Percentiles rank a stretch among this genome's conserved stretches.
Conservation (phyloP, 2,113 vertebrate genomes). For the Lepus europaeus region DNA sequence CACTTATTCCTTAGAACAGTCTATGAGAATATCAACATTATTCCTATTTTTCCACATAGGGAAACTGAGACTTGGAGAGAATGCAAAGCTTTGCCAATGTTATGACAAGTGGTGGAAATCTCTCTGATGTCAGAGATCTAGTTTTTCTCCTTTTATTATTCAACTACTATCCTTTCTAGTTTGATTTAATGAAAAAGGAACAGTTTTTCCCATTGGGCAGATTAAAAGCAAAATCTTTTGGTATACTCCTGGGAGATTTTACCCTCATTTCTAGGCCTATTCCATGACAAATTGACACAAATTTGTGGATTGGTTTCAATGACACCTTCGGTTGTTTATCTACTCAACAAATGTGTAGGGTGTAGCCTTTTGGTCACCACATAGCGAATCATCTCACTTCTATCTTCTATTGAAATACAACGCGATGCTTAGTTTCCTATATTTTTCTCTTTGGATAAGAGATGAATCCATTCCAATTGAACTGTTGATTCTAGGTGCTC, state of each 20-base stretch:
- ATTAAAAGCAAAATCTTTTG: background rate
- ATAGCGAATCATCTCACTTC: background rate
- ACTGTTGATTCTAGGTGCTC: background rate
- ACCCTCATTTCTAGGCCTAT: background rate
- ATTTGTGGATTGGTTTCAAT: conserved; percentile 33
- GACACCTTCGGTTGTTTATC: background rate
- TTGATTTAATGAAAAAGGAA: conserved; percentile 15
- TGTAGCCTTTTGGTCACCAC: background rate
- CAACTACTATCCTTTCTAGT: background rate
- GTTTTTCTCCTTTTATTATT: background rate
- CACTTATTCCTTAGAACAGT: background rate
- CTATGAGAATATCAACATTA: background rate
- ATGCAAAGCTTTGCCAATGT: background rate
- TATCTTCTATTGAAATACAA: conserved; percentile 10
- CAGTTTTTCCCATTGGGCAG: background rate
- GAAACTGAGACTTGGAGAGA: background rate
- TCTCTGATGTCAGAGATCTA: background rate
- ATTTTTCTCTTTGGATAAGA: conserved; percentile 29
- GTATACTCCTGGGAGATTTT: background rate
- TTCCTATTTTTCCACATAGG: conserved; percentile 6
- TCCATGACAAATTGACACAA: background rate
- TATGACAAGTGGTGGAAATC: background rate
- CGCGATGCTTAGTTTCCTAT: background rate
- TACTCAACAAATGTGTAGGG: background rate
- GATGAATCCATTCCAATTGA: background rate